A percentile compares a stretch with the other conserved stretches of the same genome.
These are phyloP conservation scores for Holothuria glaberrima DNA, from an alignment of 35 echinoderm and acorn worm genomes.

Conservation along the genomic window DNA sequence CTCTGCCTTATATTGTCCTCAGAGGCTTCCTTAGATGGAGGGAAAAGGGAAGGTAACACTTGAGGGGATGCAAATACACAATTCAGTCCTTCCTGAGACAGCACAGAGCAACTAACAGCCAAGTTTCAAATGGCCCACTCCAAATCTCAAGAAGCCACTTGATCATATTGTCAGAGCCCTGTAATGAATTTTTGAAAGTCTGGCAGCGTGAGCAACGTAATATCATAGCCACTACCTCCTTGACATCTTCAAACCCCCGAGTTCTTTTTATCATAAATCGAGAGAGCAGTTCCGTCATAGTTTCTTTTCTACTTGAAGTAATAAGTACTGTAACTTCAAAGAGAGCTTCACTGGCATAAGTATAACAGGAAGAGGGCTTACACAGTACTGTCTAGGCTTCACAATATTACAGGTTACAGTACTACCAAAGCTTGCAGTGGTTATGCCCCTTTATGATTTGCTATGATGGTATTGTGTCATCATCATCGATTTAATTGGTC, in stretches of 20 bases:
- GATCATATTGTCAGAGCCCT: slow-evolving; percentile 46
- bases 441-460: too few relatives aligned
- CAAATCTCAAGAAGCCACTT: slow-evolving; percentile 44
- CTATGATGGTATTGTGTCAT: too few relatives aligned
- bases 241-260: slow-evolving; percentile 15
- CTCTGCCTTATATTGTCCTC: neutral
- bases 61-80: slow-evolving; percentile 42
- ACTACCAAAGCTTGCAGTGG: too few relatives aligned
- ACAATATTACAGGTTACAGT: too few relatives aligned
- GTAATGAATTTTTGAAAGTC: slow-evolving; percentile 55
- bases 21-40: slow-evolving; percentile 14
- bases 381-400: neutral
- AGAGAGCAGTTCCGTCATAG: slow-evolving; percentile 8
- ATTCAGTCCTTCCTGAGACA: neutral
- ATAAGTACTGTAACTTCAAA: neutral
- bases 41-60: neutral
- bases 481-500: too few relatives aligned
- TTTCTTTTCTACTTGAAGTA: slow-evolving; percentile 31
- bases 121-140: slow-evolving; percentile 56
- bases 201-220: slow-evolving; percentile 24
- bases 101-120: slow-evolving; percentile 33
- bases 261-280: slow-evolving; percentile 6
- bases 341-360: neutral
- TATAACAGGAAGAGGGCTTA: slow-evolving; percentile 5
- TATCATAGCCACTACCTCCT: slow-evolving; percentile 30